Base-by-base conservation (phyloP, 2,888 invertebrate genomes). In the Melanchra persicariae region DNA sequence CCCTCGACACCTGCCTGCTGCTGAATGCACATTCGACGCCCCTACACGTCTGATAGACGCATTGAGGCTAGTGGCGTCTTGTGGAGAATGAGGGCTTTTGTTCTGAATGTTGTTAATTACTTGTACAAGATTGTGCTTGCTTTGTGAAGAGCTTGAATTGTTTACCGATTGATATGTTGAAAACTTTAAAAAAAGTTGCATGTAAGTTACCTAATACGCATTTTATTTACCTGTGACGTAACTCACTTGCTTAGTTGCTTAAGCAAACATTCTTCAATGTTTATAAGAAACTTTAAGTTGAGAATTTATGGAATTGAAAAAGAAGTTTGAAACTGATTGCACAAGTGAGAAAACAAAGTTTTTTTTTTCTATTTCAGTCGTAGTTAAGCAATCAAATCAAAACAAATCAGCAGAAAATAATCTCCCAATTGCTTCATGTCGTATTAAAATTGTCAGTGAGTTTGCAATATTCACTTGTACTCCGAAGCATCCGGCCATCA, bases 11-110 rank as follows among this genome's bases (percentile, higher is more conserved):
- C 87, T 87, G 82, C 82, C 84, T 83, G 81, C 77, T 85, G 83
- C 80, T 90, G 90, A 91, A 91, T 90, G 91, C 91, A 91, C 91
- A 90, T 90, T 91, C 88, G 89, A 90, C 87, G 88, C 87, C 85
- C 86, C 74, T 77, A 84, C 83, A 79, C 77, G 72, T 72, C 84
- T 80, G 88, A 86, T 86, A 86, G 73, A 71, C 77, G 77, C 83
- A 82, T 84, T 87, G 83, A 87, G 77, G 70, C 52, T 68, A 76
- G 69, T 60, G 26, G 69, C 61, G 57, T 73, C 69, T 70, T 34
- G 63, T 75, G 26, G 37, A 60, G 57, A 66, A 66, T 40, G 43
- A 61, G 43, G n/a, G 58, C 69, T 80, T 43, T 80, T 82, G 68
- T 79, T 73, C 22, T 59, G 7, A 30, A 62, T 65, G 24, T 57